phyloP scores from a whole-genome alignment of 30 jellyfish, hydroid and myxozoan species.

The Turritopsis rubra region DNA sequence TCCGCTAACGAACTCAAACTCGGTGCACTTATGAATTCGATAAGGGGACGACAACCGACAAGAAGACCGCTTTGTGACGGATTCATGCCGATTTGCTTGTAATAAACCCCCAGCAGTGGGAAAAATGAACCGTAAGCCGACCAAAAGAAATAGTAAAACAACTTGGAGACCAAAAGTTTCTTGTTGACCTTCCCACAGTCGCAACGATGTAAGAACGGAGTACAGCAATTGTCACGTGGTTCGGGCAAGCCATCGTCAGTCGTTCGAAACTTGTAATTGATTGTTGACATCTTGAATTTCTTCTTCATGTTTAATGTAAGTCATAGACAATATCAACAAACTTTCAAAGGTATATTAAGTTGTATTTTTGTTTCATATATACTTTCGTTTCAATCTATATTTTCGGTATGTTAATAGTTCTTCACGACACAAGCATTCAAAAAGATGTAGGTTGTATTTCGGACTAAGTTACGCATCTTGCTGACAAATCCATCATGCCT shows the following conservation, averaged over 20 bases:
- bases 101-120: conserved; percentile 96
- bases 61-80: conserved; percentile 97
- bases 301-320: too few relatives aligned
- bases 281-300: background rate
- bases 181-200: conserved; percentile 64
- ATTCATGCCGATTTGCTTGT: conserved; percentile 97
- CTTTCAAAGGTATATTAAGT: too few relatives aligned
- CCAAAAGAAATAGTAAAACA: conserved; percentile 90
- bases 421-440: too few relatives aligned
- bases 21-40: conserved; percentile 97
- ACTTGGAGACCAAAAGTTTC: conserved; percentile 54
- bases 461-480: too few relatives aligned
- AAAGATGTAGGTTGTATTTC: too few relatives aligned
- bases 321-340: too few relatives aligned
- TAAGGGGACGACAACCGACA: conserved; percentile 95
- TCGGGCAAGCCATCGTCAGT: conserved; percentile 11
- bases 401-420: too few relatives aligned
- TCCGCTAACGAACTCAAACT: conserved; percentile 97
- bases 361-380: too few relatives aligned
- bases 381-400: too few relatives aligned
- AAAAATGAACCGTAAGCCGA: conserved; percentile 98
- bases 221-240: conserved; percentile 12
- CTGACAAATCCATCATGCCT: too few relatives aligned
- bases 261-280: background rate
- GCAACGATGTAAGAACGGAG: conserved; percentile 18